Base-by-base conservation (phyloP, 2,113 vertebrate species). In the Pavo muticus region DNA sequence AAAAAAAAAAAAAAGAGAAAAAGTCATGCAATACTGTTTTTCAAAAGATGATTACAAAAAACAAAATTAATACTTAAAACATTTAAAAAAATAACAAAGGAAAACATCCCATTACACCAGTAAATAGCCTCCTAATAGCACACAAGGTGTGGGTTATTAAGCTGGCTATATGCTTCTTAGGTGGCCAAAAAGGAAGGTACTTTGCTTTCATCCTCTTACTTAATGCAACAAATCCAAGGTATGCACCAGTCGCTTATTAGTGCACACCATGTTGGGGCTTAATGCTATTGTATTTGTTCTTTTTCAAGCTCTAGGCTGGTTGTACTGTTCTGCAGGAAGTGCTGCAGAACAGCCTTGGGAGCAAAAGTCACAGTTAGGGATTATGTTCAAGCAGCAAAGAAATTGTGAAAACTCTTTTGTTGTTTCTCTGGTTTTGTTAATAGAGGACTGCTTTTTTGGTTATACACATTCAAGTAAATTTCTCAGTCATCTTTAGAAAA, bases 401-500 rank as follows among this genome's bases (percentile, higher is more conserved):
- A 94, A 91, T 77, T 44, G 32, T 88, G 93, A 92, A 89, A 92
- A 59, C 7, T 56, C 94, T 87, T 92, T 92, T 94, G 72, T 91
- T 86, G 23, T 86, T 91, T 94, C 80, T 75, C 35, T 68, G 16
- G 0, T 42, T 94, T 88, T 93, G 29, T 94, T 96, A 94, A 91
- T 88, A 88, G 91, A 93, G 7, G 64, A 63, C 29, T 77, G 16
- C 72, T 92, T 91, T 84, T 73, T 76, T 92, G 68, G 81, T 61
- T 90, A 73, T 73, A 83, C 9, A 6, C 12, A 87, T 92, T 83
- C 39, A 96, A 95, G 47, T 64, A 85, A 83, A 83, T 94, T 94
- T 92, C 82, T 91, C 72, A 93, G 42, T 74, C 82, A 40, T 95
- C 91, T 94, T 95, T 96, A 95, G 88, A 86, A 83, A 90, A 59